Evolutionary conservation across 2,113 vertebrate genomes (phyloP).

Genomic region (Coptodon rendalli): DNA sequence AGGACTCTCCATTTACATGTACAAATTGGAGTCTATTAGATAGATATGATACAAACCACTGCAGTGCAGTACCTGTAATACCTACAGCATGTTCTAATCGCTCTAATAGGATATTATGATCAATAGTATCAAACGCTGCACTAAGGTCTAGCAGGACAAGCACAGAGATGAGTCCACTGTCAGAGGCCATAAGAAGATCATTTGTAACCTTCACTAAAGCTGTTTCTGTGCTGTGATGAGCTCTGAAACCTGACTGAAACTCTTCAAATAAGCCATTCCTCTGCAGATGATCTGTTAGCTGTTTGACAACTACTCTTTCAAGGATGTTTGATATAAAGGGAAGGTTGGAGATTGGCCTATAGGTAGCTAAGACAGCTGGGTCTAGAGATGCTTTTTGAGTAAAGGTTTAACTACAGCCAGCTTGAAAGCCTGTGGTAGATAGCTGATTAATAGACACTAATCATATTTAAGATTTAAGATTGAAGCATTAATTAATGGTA

Average conservation of each 20-base stretch:
- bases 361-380: not conserved
- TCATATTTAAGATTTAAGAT: not conserved
- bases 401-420: rapidly evolving
- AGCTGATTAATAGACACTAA: rapidly evolving
- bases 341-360: not conserved
- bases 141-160: too few relatives aligned
- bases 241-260: too few relatives aligned
- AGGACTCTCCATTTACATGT: too few relatives aligned
- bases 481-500: not conserved
- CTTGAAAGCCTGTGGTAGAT: rapidly evolving
- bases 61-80: rapidly evolving
- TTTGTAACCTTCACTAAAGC: not conserved
- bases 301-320: not conserved
- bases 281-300: not conserved
- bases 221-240: too few relatives aligned
- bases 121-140: too few relatives aligned
- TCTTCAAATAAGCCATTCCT: too few relatives aligned
- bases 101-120: not conserved
- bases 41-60: not conserved
- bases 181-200: not conserved
- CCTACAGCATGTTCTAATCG: not conserved
- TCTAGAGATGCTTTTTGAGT: not conserved
- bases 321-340: not conserved
- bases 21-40: rapidly evolving
- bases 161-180: too few relatives aligned